Evolutionary conservation across 2,113 vertebrate species (phyloP), one percentile per base, ranked within the genome.

Genomic region (Pangasianodon gigas): DNA sequence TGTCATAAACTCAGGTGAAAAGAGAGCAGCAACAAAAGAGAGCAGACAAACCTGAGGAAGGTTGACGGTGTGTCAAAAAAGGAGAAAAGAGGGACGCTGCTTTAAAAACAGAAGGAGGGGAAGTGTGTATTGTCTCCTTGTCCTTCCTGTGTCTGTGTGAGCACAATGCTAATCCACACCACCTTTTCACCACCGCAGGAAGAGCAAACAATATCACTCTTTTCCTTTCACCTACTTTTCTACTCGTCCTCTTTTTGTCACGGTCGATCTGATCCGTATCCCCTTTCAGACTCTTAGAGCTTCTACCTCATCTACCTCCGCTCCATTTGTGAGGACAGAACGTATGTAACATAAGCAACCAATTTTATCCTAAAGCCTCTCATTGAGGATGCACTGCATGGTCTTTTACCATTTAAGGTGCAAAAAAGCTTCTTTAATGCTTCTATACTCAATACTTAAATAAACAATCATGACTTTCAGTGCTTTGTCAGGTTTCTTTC

Each of bases 1-100:
- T 93, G 91, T 95, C 92, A 80, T 92, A 92, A 92, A 92, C 94
- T 92, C 95, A 96, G 95, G 96, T 96, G 95, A 96, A 96, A 95
- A 95, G 94, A 94, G 93, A 94, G 93, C 16, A 88, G 92, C 95
- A 93, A 95, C 94, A 96, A 96, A 95, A 94, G 94, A 89, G 90
- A 92, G 90, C 93, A 93, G 94, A 95, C 94, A 93, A 93, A 94
- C 94, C 95, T 94, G 95, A 96, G 96, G 95, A 96, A 96, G 95
- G 95, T 94, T 94, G 94, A 93, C 90, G 87, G 92, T 88, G 87
- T 56, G 85, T 86, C 81, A 60, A 32, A 51, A 69, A 69, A 86
- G 90, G 93, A 94, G 92, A 94, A 94, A 95, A 93, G 92, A 89
- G 93, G 44, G 56, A 74, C 58, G 6, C 62, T 90, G 93, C 94